These are phyloP conservation scores for Boloria euphrosyne DNA, from an alignment of 2,888 invertebrate species.

Conservation along the genomic window DNA sequence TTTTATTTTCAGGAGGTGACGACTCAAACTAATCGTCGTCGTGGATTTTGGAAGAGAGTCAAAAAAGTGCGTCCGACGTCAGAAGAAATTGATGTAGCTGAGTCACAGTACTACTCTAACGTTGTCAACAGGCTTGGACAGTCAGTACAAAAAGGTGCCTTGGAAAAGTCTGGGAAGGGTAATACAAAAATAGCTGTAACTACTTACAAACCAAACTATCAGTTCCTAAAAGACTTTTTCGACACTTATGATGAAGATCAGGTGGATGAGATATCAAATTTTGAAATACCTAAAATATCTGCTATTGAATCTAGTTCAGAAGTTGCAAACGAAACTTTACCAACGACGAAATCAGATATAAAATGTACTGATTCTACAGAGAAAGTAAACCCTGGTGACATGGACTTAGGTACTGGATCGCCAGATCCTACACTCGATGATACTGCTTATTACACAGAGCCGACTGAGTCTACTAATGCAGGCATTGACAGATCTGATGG, in stretches of 20 bases:
- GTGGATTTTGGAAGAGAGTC: slow-evolving; percentile 89
- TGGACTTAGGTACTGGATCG: slow-evolving; percentile 69
- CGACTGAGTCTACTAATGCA: slow-evolving; percentile 57
- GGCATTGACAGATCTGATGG: slow-evolving; percentile 59
- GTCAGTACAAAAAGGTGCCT: slow-evolving; percentile 51
- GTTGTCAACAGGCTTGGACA: slow-evolving; percentile 80
- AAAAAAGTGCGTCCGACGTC: slow-evolving; percentile 79
- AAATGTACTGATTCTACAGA: slow-evolving; percentile 40
- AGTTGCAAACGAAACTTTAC: slow-evolving; percentile 32
- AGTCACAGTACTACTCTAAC: slow-evolving; percentile 86
- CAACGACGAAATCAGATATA: slow-evolving; percentile 40
- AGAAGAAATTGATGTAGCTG: slow-evolving; percentile 89
- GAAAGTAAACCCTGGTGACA: slow-evolving; percentile 58
- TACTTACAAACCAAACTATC: slow-evolving; percentile 67
- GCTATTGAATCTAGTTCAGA: slow-evolving; percentile 38
- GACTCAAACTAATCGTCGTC: slow-evolving; percentile 70
- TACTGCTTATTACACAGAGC: slow-evolving; percentile 54
- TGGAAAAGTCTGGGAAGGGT: slow-evolving; percentile 54
- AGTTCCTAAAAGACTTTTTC: slow-evolving; percentile 62
- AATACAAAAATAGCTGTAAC: slow-evolving; percentile 59
- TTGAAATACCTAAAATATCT: slow-evolving; percentile 62
- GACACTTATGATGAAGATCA: slow-evolving; percentile 49
- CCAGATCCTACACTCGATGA: slow-evolving; percentile 67
- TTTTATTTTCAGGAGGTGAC: slow-evolving; percentile 54
- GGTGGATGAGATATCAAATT: slow-evolving; percentile 50